phyloP scores from a whole-genome alignment of 2,113 vertebrate species.

The Leptobrachium ailaonicum region DNA sequence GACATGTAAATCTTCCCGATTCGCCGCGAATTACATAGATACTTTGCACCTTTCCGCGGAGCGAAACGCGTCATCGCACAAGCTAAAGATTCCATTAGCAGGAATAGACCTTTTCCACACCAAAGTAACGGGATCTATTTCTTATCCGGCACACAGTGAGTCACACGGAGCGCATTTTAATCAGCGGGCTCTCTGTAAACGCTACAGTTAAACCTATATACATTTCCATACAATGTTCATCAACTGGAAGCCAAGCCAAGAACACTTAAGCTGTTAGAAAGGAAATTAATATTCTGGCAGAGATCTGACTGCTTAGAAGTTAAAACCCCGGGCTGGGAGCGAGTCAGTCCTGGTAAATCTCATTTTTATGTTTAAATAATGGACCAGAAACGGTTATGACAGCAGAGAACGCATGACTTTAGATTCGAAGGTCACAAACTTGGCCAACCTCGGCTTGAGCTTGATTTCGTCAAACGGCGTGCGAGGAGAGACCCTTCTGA shows the following conservation, averaged over 20 bases:
- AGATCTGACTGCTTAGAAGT: slow-evolving; percentile 42
- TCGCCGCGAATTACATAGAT: slow-evolving; percentile 7
- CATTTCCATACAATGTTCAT: neutral
- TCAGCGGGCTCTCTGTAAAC: no score
- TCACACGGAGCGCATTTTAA: slow-evolving; percentile 8
- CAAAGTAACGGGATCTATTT: neutral
- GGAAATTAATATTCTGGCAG: slow-evolving; percentile 61
- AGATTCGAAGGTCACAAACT: slow-evolving; percentile 12
- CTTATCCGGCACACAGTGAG: neutral
- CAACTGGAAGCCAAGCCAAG: slow-evolving; percentile 44
- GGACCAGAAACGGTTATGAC: slow-evolving; percentile 58
- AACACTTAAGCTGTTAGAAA: slow-evolving; percentile 56
- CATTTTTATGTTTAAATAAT: slow-evolving; percentile 64
- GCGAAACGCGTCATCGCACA: neutral
- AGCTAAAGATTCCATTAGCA: neutral
- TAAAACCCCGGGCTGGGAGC: slow-evolving; percentile 52
- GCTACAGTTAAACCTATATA: neutral
- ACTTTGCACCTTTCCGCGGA: neutral
- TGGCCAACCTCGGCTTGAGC: neutral
- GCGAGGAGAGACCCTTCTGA: no score
- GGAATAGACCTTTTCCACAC: no score
- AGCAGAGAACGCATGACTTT: slow-evolving; percentile 50
- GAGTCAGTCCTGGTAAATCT: slow-evolving; percentile 54
- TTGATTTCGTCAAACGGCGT: neutral
- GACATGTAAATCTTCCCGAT: slow-evolving; percentile 9